Conservation (phyloP, 2,113 vertebrate species). For the Neolamprologus caudopunctatus region DNA sequence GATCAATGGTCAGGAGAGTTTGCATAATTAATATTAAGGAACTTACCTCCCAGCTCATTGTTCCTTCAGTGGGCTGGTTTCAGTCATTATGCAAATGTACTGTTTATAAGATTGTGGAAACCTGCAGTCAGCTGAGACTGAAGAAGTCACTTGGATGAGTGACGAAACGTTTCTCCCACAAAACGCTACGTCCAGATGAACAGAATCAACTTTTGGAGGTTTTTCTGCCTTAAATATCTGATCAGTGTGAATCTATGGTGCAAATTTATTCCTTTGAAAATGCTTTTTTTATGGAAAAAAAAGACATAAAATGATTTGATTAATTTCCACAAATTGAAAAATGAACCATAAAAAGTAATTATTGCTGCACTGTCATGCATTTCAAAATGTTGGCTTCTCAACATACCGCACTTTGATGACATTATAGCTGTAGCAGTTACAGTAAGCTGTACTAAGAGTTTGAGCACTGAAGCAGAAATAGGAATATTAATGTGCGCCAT, state of each 20-base stretch:
- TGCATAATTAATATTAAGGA: background rate
- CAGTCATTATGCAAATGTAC: background rate
- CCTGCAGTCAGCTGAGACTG: background rate
- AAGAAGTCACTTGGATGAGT: background rate
- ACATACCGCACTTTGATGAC: background rate
- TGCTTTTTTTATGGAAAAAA: background rate
- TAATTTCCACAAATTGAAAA: background rate
- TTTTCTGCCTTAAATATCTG: background rate
- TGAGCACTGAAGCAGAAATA: constrained; percentile 10
- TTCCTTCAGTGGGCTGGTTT: background rate
- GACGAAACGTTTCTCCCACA: background rate
- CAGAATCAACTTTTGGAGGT: background rate
- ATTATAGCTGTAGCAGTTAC: background rate
- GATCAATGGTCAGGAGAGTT: background rate
- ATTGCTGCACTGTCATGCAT: background rate
- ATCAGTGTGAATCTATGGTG: background rate
- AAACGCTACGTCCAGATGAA: background rate
- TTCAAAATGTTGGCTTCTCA: background rate
- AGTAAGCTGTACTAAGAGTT: background rate
- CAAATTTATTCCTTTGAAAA: background rate
- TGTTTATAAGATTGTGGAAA: background rate
- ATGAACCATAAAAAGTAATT: background rate
- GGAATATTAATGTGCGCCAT: constrained; percentile 19
- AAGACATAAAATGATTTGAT: background rate
- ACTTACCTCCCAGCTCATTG: background rate